These are phyloP conservation scores for Cichladusa arquata DNA, from an alignment of 2,113 vertebrate species.

Conservation along the genomic window DNA sequence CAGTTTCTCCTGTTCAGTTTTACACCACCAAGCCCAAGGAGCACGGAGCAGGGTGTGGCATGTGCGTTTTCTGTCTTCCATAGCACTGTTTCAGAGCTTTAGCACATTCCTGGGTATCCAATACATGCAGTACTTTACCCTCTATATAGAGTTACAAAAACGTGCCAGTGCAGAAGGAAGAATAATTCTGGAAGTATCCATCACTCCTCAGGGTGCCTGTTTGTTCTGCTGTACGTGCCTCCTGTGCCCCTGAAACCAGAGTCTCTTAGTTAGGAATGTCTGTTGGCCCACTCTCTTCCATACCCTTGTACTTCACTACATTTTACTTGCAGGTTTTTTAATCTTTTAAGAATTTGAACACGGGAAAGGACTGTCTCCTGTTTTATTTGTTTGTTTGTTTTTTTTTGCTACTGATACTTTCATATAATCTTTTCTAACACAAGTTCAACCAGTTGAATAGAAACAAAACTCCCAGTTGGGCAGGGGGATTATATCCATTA, in stretches of 20 bases:
- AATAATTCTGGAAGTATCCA: neutral
- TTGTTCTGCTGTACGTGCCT: neutral
- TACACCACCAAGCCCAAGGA: neutral
- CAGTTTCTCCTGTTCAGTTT: neutral
- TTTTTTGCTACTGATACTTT: neutral
- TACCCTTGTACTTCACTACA: neutral
- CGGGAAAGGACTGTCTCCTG: neutral
- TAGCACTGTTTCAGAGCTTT: neutral
- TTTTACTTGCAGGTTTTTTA: neutral
- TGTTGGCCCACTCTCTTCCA: neutral
- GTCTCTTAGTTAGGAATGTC: neutral
- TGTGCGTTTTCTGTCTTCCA: neutral
- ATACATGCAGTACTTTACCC: neutral
- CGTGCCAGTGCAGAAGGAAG: fast-evolving
- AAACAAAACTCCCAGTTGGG: neutral
- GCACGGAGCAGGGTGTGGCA: neutral
- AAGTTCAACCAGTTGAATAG: neutral
- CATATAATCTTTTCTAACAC: neutral
- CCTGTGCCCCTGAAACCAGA: neutral
- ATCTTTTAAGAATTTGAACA: neutral
- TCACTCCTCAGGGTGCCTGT: neutral
- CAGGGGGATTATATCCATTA: neutral
- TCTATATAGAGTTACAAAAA: neutral
- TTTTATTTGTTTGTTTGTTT: fast-evolving
- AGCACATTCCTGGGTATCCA: neutral